Conservation (phyloP, 2,113 vertebrate genomes). For the Solea senegalensis region DNA sequence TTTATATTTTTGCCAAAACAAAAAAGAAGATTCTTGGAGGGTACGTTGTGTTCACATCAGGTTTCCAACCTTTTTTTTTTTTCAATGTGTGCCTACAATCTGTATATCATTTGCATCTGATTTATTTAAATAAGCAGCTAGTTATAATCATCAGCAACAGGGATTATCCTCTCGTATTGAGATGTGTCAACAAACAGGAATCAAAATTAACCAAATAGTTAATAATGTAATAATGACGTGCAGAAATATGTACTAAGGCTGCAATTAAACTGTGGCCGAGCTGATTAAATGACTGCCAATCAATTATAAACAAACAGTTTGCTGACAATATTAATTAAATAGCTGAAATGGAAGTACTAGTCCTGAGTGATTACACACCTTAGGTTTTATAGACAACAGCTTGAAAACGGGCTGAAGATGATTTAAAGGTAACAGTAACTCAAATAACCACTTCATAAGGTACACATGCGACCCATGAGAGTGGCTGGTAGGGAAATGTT, state of each 20-base stretch:
- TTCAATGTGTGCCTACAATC: not conserved
- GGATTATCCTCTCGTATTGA: not conserved
- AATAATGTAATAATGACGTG: slow-evolving; percentile 31
- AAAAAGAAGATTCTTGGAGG: not conserved
- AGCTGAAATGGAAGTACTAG: slow-evolving; percentile 5
- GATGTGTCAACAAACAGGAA: slow-evolving; percentile 12
- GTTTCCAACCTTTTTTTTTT: not conserved
- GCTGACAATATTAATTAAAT: not conserved
- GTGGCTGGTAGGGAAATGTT: no score
- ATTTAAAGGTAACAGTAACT: no score
- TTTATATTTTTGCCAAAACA: not conserved
- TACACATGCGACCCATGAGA: no score
- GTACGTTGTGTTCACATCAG: not conserved
- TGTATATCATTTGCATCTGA: not conserved
- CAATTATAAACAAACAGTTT: slow-evolving; percentile 22
- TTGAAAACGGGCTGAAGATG: no score
- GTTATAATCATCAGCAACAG: not conserved
- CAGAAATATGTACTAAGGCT: slow-evolving; percentile 19
- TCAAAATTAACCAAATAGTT: slow-evolving; percentile 31
- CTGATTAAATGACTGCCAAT: slow-evolving; percentile 26
- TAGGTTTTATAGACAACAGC: no score
- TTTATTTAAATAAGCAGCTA: slow-evolving; percentile 1
- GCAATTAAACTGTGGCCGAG: slow-evolving; percentile 10
- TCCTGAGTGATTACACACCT: not conserved
- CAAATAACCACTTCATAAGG: no score